Conservation (phyloP, 2,888 invertebrate genomes). For the Arenicola marina region DNA sequence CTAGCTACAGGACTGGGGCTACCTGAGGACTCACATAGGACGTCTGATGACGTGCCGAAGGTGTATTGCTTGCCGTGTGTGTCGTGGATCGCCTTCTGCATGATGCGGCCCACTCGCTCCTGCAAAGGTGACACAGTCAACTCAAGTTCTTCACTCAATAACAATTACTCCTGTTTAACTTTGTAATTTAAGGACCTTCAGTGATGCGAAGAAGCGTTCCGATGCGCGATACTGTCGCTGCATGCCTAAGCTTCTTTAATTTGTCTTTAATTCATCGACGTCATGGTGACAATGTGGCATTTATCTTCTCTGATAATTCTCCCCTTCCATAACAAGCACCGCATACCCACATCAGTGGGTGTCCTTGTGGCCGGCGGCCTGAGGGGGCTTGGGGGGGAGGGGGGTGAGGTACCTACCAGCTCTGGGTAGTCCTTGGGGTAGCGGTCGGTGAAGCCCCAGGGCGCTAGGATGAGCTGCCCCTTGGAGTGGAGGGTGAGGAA, state of each 20-base stretch:
- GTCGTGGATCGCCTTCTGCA: conserved; percentile 8
- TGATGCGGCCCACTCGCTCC: conserved; percentile 4
- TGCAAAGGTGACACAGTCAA: not conserved
- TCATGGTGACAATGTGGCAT: not conserved
- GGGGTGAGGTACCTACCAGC: conserved; percentile 1
- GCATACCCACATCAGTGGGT: too few species aligned
- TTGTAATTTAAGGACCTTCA: too few species aligned
- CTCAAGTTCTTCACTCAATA: not conserved
- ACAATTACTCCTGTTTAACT: too few species aligned
- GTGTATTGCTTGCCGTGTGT: conserved; percentile 15
- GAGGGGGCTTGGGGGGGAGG: too few species aligned
- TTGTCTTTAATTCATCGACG: not conserved
- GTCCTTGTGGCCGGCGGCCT: too few species aligned
- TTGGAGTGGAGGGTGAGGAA: conserved; percentile 77
- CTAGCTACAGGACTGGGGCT: too few species aligned
- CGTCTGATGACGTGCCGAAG: conserved; percentile 21
- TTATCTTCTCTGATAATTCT: too few species aligned
- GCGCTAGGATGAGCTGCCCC: conserved; percentile 68
- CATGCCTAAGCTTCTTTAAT: too few species aligned
- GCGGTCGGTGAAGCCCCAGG: conserved; percentile 55
- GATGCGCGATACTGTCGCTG: too few species aligned
- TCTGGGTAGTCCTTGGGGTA: conserved; percentile 8
- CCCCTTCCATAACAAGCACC: too few species aligned
- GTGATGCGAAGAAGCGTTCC: too few species aligned
- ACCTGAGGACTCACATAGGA: conserved; percentile 31